These are phyloP conservation scores for Aldabrachelys gigantea DNA, from an alignment of 2,113 vertebrate species.

Conservation along the genomic window DNA sequence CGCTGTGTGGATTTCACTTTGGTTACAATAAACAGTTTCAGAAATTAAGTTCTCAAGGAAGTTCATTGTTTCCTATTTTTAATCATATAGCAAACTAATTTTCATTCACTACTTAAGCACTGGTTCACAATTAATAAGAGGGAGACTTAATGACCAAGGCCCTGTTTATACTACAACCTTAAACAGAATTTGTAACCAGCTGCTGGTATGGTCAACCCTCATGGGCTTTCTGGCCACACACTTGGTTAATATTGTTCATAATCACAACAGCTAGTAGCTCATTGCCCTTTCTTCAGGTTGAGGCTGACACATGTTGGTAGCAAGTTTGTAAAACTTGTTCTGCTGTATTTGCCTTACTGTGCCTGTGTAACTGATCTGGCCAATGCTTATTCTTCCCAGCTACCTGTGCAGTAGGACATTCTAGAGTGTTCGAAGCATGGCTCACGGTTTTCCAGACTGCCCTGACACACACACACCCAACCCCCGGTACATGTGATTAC, in stretches of 20 bases:
- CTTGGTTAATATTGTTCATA: neutral
- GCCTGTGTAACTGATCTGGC: neutral
- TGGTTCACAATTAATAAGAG: neutral
- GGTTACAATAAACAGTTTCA: neutral
- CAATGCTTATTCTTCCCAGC: neutral
- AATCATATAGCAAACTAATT: neutral
- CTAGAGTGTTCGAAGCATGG: neutral
- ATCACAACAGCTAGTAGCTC: neutral
- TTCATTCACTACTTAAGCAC: neutral
- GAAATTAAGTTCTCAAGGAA: neutral
- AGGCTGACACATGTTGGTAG: too few species aligned
- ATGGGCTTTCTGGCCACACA: neutral
- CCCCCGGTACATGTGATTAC: neutral
- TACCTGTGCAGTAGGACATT: neutral
- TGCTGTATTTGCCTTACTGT: neutral
- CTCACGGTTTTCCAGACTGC: slow-evolving; percentile 17
- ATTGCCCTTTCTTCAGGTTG: neutral
- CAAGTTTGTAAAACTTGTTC: too few species aligned
- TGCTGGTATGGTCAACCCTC: neutral
- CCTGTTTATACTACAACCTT: neutral
- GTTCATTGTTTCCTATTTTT: neutral
- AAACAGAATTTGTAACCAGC: neutral
- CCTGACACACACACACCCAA: neutral
- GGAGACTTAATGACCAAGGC: neutral
- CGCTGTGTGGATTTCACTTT: neutral